Base-by-base conservation (phyloP, 2,888 invertebrate genomes). In the Lomographa bimaculata region DNA sequence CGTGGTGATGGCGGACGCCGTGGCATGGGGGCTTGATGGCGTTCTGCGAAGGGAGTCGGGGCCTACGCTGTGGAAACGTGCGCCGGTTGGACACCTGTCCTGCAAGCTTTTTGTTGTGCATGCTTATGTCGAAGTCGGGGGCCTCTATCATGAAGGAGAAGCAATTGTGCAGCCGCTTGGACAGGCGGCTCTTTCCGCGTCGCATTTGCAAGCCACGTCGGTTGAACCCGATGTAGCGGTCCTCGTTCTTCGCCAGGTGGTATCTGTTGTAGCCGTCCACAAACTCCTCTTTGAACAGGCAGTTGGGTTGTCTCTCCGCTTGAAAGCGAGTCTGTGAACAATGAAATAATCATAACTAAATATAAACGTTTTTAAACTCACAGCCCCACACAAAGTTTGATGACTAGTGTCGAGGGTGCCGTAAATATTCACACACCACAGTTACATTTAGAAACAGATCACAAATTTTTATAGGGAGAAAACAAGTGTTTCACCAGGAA, bases 201-300 rank as follows among this genome's bases (percentile, higher is more conserved):
- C 82, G 89, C 62, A 92, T 79, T 63, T 91, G 92, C 57, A 79
- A 68, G 34, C 93, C 93, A 51, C 80, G 78, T 59, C 84, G 83
- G 80, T 92, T 92, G 90, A 93, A 93, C 57, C 92, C 92, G 68
- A 93, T 87, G 78, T 90, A 92, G 60, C 91, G 91, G 65, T 90
- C 85, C 59, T 76, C 75, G 79, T 92, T 90, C 60, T 84, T 90
- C 71, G 87, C 91, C 67, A 92, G 90, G 60, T 86, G 89, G 82
- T 92, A 93, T 76, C 90, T 90, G 81, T 91, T 90, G 86, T 92
- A 93, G 67, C 91, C 91, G 65, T 90, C 90, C 65, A 90, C 82
- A 84, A 91, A 90, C 63, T 90, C 90, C 80, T 93, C 93, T 79
- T 90, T 90, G 89, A 92, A 93, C 60, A 91, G 90, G 76, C 93